phyloP scores from a whole-genome alignment of 1,140 invertebrate species.

The Drosophila triauraria region DNA sequence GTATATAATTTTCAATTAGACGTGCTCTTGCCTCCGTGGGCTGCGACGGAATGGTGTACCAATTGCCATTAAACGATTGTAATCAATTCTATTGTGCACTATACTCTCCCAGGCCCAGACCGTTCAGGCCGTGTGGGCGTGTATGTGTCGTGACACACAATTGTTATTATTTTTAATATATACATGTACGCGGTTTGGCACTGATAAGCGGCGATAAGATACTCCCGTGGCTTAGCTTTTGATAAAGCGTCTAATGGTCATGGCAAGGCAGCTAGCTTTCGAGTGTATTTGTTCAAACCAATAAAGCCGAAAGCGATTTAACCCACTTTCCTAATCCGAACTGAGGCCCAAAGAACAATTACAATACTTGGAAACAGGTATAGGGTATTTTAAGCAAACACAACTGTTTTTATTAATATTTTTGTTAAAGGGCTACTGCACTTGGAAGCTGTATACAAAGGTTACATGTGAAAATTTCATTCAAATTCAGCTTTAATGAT shows the following conservation, averaged over 20 bases:
- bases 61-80: conserved; percentile 62
- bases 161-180: conserved; percentile 51
- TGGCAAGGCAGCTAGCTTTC: background rate
- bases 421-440: conserved; percentile 36
- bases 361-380: background rate
- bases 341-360: background rate
- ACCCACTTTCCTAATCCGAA: conserved; percentile 2
- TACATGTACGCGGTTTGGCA: conserved; percentile 3
- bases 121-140: conserved; percentile 18
- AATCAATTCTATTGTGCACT: conserved; percentile 62
- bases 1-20: conserved; percentile 49
- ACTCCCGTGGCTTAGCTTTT: conserved; percentile 26
- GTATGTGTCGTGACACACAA: conserved; percentile 39
- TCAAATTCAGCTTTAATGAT: conserved; percentile 22
- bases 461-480: conserved; percentile 17
- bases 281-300: conserved; percentile 32
- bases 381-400: conserved; percentile 13
- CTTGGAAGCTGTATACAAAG: background rate
- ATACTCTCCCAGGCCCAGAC: conserved; percentile 8
- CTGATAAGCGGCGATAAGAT: conserved; percentile 55
- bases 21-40: conserved; percentile 37
- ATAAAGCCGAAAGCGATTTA: conserved; percentile 18
- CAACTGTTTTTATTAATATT: conserved; percentile 28
- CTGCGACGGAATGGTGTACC: conserved; percentile 47
- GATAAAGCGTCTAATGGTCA: conserved; percentile 18